These are phyloP conservation scores for Aphelocoma californica DNA, from an alignment of 2,797 vertebrate genomes.

Conservation along the genomic window DNA sequence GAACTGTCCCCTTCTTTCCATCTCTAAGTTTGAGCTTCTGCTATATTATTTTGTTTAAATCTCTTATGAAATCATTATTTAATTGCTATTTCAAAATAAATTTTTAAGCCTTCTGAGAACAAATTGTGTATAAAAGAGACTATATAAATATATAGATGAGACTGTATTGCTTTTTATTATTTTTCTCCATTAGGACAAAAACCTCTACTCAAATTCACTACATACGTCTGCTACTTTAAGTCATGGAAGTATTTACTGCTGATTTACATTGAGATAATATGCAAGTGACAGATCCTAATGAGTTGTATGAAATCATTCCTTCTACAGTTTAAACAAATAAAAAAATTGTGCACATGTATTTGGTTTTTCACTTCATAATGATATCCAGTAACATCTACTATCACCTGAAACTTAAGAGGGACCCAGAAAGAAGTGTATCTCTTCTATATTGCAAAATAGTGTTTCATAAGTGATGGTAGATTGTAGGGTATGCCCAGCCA, in stretches of 20 bases:
- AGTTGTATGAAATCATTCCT: background rate
- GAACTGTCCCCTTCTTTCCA: background rate
- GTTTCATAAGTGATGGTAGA: background rate
- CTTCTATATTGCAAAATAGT: background rate
- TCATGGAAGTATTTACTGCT: background rate
- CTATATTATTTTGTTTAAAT: background rate
- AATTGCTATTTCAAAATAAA: background rate
- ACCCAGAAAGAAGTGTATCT: background rate
- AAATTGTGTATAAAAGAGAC: background rate
- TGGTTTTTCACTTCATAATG: background rate
- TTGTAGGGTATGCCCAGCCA: too few species aligned
- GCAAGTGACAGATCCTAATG: background rate
- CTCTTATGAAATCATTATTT: background rate
- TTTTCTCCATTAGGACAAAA: background rate
- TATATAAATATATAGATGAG: background rate
- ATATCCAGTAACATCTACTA: background rate
- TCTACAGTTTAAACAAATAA: background rate
- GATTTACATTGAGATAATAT: background rate
- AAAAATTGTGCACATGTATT: accelerated
- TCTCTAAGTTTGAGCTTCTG: background rate
- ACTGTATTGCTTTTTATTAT: background rate
- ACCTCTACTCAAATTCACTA: background rate
- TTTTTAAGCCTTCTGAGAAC: background rate
- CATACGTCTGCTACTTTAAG: background rate
- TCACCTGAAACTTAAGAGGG: background rate